Conservation (phyloP, 2,888 invertebrate species). For the Melieria picta region DNA sequence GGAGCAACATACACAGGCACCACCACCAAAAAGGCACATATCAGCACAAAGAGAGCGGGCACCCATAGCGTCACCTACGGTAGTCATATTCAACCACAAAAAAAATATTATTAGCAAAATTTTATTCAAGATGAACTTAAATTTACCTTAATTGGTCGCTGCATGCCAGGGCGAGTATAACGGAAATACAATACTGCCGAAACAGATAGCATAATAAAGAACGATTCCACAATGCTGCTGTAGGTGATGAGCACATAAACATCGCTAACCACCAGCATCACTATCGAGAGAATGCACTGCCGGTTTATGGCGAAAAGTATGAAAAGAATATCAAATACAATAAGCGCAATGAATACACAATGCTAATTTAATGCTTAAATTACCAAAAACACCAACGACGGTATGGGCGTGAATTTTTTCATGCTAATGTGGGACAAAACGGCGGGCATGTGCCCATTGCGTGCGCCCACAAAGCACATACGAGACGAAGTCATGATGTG, state of each 20-base stretch:
- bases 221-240: slow-evolving; percentile 90
- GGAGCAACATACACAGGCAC: slow-evolving; percentile 84
- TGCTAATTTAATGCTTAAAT: slow-evolving; percentile 51
- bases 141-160: slow-evolving; percentile 84
- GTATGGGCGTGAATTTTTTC: slow-evolving; percentile 79
- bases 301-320: slow-evolving; percentile 39
- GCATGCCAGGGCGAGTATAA: slow-evolving; percentile 80
- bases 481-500: slow-evolving; percentile 96
- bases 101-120: slow-evolving; percentile 2
- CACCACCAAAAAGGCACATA: slow-evolving; percentile 81
- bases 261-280: slow-evolving; percentile 87
- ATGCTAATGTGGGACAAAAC: slow-evolving; percentile 82
- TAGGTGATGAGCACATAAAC: slow-evolving; percentile 89
- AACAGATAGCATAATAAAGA: slow-evolving; percentile 89
- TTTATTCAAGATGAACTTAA: slow-evolving; percentile 16
- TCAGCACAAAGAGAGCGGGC: slow-evolving; percentile 79
- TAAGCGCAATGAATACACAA: neutral
- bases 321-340: slow-evolving; percentile 8
- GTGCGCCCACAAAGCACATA: slow-evolving; percentile 90
- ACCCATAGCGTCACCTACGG: slow-evolving; percentile 76
- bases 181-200: slow-evolving; percentile 86
- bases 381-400: slow-evolving; percentile 85
- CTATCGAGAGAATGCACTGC: slow-evolving; percentile 83
- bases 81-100: slow-evolving; percentile 36
- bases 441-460: slow-evolving; percentile 88